phyloP scores from a whole-genome alignment of 2,888 invertebrate genomes.

The Sphecodes monilicornis region DNA sequence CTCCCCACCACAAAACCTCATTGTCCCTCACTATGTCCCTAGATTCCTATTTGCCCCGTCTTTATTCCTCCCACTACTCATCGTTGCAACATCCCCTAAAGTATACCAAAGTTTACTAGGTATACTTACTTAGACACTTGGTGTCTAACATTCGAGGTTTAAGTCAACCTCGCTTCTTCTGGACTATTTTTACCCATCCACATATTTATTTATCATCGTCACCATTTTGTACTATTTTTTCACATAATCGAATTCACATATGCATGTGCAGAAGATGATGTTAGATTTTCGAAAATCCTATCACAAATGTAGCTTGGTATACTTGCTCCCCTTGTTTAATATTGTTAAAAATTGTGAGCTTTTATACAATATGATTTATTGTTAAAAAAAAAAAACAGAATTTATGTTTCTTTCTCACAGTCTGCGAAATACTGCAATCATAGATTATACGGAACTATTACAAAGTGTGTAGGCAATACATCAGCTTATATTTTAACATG shows the following conservation, averaged over 20 bases:
- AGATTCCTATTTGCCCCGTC: not conserved
- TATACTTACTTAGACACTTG: no score
- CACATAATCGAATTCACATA: not conserved
- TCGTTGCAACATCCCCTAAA: not conserved
- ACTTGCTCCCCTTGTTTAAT: no score
- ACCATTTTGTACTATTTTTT: not conserved
- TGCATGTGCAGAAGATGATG: not conserved
- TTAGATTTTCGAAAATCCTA: not conserved
- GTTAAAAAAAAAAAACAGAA: no score
- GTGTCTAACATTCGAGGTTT: not conserved
- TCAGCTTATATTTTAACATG: no score
- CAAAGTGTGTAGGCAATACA: no score
- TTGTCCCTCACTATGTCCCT: not conserved
- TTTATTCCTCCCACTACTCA: not conserved
- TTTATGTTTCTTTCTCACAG: no score
- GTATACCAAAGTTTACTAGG: not conserved
- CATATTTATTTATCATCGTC: not conserved
- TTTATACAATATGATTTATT: no score
- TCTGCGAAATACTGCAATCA: no score
- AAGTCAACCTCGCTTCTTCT: not conserved
- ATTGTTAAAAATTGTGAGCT: no score
- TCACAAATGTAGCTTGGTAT: not conserved
- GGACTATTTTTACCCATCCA: not conserved
- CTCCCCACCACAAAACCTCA: not conserved
- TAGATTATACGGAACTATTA: no score